phyloP scores from a whole-genome alignment of 2,113 vertebrate genomes.

The Ceyx melanurus region DNA sequence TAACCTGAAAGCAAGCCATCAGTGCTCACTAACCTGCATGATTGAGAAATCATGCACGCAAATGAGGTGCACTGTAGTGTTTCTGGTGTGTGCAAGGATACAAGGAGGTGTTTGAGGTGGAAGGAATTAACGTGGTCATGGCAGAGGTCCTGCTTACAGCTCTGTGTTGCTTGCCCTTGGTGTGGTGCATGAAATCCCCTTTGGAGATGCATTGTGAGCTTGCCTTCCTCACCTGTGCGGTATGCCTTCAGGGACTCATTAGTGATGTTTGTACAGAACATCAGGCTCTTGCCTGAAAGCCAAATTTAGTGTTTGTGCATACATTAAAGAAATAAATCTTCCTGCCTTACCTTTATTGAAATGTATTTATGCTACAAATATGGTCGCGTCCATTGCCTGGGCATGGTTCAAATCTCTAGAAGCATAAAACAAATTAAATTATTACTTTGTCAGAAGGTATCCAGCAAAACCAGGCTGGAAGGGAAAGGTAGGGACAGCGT shows the following conservation, averaged over 20 bases:
- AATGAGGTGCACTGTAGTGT: background rate
- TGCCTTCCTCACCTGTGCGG: background rate
- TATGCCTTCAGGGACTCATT: background rate
- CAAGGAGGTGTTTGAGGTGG: background rate
- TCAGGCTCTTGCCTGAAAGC: background rate
- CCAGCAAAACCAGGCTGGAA: background rate
- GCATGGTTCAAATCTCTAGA: background rate
- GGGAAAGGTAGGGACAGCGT: background rate
- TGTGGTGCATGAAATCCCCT: background rate
- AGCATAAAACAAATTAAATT: background rate
- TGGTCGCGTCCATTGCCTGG: background rate
- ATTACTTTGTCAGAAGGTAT: background rate
- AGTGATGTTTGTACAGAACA: background rate
- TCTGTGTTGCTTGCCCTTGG: background rate
- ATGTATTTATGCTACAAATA: background rate
- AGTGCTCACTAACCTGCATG: background rate
- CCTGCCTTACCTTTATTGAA: background rate
- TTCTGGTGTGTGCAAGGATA: background rate
- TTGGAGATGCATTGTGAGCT: background rate
- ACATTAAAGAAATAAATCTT: background rate
- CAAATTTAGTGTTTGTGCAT: background rate
- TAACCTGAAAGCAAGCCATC: background rate
- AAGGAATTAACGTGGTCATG: background rate
- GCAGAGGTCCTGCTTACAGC: background rate
- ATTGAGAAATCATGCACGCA: background rate